These are phyloP conservation scores for Adelosebastes latens DNA, from an alignment of 2,797 vertebrate species.

Conservation along the genomic window DNA sequence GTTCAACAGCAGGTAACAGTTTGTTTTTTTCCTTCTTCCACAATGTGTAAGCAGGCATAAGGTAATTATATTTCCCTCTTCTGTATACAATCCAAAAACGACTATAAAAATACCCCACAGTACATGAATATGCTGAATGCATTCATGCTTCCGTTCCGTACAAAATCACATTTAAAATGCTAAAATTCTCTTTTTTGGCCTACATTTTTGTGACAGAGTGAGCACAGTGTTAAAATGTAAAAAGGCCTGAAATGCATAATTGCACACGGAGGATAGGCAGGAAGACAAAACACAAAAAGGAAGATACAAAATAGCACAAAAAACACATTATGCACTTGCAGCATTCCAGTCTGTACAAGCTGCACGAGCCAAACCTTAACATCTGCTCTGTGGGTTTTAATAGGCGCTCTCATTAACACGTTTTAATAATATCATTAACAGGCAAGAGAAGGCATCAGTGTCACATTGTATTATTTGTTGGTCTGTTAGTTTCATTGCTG, in stretches of 20 bases:
- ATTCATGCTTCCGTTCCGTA: conserved; percentile 1
- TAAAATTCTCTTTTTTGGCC: conserved; percentile 1
- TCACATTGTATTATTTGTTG: neutral
- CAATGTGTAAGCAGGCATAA: conserved; percentile 13
- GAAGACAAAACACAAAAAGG: conserved; percentile 17
- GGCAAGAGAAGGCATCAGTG: neutral
- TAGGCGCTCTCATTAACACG: conserved; percentile 12
- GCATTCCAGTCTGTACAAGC: neutral
- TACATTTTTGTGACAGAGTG: conserved; percentile 8
- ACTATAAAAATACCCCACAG: conserved; percentile 12
- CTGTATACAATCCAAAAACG: conserved; percentile 15
- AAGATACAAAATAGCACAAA: conserved; percentile 30
- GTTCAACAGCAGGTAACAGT: conserved; percentile 2
- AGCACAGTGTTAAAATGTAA: conserved; percentile 21
- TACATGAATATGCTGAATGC: conserved; percentile 11
- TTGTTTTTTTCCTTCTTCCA: neutral
- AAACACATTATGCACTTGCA: conserved; percentile 13
- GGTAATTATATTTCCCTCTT: conserved; percentile 32
- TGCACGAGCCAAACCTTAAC: conserved; percentile 10
- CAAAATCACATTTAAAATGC: conserved; percentile 33
- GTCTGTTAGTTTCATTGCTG: neutral
- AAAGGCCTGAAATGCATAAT: conserved; percentile 31
- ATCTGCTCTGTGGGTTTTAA: conserved; percentile 22
- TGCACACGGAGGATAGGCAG: conserved; percentile 26
- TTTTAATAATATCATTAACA: conserved; percentile 22